Conservation (phyloP, 2,888 invertebrate genomes). For the Hartigia nigra region DNA sequence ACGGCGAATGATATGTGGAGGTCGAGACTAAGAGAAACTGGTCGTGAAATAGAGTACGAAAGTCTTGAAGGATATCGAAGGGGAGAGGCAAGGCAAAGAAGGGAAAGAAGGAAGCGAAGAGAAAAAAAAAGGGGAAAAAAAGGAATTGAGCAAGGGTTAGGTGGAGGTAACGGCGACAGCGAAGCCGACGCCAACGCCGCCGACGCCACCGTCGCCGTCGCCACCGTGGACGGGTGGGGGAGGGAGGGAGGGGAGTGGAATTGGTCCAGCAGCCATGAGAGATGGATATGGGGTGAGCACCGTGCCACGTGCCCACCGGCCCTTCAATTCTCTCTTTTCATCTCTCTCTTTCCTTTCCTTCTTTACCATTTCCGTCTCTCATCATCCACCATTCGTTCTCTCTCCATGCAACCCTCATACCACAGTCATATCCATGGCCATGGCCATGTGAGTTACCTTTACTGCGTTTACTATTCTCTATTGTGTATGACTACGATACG, state of each 20-base stretch:
- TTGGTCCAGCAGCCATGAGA: constrained; percentile 7
- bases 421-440: constrained; percentile 24
- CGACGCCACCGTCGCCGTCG: neutral
- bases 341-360: neutral
- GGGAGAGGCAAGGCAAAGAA: neutral
- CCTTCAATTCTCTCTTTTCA: neutral
- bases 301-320: constrained; percentile 30
- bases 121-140: neutral
- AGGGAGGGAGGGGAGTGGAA: neutral
- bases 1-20: neutral
- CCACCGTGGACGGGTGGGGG: neutral
- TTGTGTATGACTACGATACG: constrained; percentile 48
- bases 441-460: constrained; percentile 52
- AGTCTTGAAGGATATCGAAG: neutral
- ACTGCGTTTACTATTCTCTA: constrained; percentile 52
- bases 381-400: neutral
- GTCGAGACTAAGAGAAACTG: neutral
- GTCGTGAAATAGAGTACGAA: neutral
- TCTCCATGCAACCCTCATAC: neutral
- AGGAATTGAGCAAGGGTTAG: constrained; percentile 6
- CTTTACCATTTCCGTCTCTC: neutral
- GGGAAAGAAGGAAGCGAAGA: neutral
- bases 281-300: constrained; percentile 3
- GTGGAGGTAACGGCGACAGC: neutral
- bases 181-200: neutral